phyloP scores from a whole-genome alignment of 2,797 vertebrate species.

The Nannoperca obscura region DNA sequence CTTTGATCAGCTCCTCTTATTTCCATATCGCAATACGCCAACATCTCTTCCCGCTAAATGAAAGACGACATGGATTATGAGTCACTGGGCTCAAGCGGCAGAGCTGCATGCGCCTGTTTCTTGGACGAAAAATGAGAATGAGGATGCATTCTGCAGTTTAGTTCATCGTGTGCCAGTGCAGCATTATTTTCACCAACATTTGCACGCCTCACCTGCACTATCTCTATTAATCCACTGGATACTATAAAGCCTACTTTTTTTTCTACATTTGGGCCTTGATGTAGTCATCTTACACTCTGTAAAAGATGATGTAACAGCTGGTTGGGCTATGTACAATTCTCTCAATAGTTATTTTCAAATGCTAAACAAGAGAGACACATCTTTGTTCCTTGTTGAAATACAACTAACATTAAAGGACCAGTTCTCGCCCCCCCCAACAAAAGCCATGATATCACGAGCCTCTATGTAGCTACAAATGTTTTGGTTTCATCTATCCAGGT shows the following conservation, averaged over 20 bases:
- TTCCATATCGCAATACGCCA: slow-evolving; percentile 80
- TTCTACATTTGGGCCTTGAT: background rate
- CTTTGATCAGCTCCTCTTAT: slow-evolving; percentile 83
- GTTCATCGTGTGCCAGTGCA: slow-evolving; percentile 37
- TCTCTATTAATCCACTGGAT: slow-evolving; percentile 9
- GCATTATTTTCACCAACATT: slow-evolving; percentile 25
- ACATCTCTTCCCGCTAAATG: slow-evolving; percentile 70
- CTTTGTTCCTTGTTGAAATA: background rate
- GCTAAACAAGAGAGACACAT: background rate
- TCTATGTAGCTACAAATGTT: no score
- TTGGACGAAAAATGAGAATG: slow-evolving; percentile 47
- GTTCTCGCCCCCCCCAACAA: no score
- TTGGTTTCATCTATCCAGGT: background rate
- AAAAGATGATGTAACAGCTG: background rate
- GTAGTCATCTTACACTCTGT: background rate
- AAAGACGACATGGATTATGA: slow-evolving; percentile 78
- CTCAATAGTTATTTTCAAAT: background rate
- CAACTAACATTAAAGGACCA: background rate
- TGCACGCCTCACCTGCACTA: slow-evolving; percentile 14
- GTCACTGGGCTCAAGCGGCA: slow-evolving; percentile 61
- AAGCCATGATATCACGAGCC: no score
- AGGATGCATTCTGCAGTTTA: slow-evolving; percentile 50
- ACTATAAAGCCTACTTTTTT: background rate
- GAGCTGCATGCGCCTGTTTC: slow-evolving; percentile 38
- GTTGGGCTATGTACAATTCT: background rate